A percentile compares a stretch with the other conserved stretches of the same genome.
These are phyloP conservation scores for Acanthopleura granulata DNA, from an alignment of 2,888 invertebrate genomes.

Conservation along the genomic window DNA sequence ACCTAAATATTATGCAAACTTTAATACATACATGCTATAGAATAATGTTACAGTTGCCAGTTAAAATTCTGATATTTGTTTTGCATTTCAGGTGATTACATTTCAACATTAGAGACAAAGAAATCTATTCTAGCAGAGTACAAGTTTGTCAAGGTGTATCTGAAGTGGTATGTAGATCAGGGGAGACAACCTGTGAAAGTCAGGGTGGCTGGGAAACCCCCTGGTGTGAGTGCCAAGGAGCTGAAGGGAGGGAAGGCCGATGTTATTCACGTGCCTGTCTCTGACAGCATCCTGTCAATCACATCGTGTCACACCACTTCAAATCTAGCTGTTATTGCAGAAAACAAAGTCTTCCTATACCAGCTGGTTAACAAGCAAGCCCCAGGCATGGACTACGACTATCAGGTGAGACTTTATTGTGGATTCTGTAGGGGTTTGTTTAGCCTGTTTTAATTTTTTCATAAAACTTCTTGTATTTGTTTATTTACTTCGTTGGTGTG, in stretches of 20 bases:
- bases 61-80: slow-evolving; percentile 13
- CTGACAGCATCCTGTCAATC: slow-evolving; percentile 72
- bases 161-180: slow-evolving; percentile 78
- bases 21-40: too few relatives aligned
- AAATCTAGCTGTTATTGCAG: slow-evolving; percentile 70
- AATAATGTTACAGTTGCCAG: too few relatives aligned
- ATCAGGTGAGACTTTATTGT: slow-evolving; percentile 16
- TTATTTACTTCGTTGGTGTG: too few relatives aligned
- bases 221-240: slow-evolving; percentile 72
- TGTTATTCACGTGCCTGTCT: slow-evolving; percentile 81
- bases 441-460: too few relatives aligned
- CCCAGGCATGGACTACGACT: slow-evolving; percentile 45
- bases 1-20: too few relatives aligned
- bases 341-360: slow-evolving; percentile 73
- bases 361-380: slow-evolving; percentile 61
- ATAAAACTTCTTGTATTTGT: too few relatives aligned
- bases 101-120: slow-evolving; percentile 76
- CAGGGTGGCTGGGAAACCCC: slow-evolving; percentile 80
- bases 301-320: slow-evolving; percentile 63
- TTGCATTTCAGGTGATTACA: slow-evolving; percentile 75
- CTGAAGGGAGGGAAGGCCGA: slow-evolving; percentile 70
- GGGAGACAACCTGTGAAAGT: slow-evolving; percentile 75
- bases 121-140: slow-evolving; percentile 71
- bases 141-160: slow-evolving; percentile 77
- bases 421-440: too few relatives aligned